Percentiles rank a stretch among this genome's conserved stretches.
Conservation (phyloP, 2,797 vertebrate genomes). For the Sebastes variabilis region DNA sequence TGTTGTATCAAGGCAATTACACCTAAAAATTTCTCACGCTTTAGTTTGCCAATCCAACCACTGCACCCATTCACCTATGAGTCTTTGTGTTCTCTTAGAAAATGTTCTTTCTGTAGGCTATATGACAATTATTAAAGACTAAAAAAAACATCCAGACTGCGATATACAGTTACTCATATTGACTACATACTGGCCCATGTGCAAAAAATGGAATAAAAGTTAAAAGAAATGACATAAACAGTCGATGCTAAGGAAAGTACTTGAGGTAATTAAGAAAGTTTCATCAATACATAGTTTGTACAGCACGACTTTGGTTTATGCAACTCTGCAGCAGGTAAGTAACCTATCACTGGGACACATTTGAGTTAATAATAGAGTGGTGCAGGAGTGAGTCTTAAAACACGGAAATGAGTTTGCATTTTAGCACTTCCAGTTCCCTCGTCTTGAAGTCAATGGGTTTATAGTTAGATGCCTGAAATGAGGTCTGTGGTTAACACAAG, state of each 20-base stretch:
- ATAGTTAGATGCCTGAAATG: too few relatives aligned
- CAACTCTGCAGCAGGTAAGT: neutral
- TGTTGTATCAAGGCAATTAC: conserved; percentile 18
- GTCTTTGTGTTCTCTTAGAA: neutral
- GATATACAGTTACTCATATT: neutral
- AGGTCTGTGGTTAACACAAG: too few relatives aligned
- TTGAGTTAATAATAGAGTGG: neutral
- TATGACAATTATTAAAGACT: neutral
- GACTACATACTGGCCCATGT: neutral
- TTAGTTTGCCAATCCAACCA: conserved; percentile 3
- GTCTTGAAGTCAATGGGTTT: too few relatives aligned
- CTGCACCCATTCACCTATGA: neutral
- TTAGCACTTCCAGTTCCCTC: too few relatives aligned
- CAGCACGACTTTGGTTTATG: too few relatives aligned
- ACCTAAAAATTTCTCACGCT: neutral
- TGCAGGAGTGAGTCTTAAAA: too few relatives aligned
- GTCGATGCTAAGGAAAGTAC: neutral
- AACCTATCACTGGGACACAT: neutral
- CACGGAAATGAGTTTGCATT: too few relatives aligned
- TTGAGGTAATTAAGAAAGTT: neutral
- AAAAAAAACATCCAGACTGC: neutral
- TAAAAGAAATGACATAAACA: neutral
- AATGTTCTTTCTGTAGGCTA: neutral
- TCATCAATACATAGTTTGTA: neutral
- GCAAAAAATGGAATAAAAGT: neutral